A percentile compares a stretch with the other conserved stretches of the same genome.
These are phyloP conservation scores for Phymastichus coffea DNA, from an alignment of 1,140 invertebrate genomes.

Conservation along the genomic window DNA sequence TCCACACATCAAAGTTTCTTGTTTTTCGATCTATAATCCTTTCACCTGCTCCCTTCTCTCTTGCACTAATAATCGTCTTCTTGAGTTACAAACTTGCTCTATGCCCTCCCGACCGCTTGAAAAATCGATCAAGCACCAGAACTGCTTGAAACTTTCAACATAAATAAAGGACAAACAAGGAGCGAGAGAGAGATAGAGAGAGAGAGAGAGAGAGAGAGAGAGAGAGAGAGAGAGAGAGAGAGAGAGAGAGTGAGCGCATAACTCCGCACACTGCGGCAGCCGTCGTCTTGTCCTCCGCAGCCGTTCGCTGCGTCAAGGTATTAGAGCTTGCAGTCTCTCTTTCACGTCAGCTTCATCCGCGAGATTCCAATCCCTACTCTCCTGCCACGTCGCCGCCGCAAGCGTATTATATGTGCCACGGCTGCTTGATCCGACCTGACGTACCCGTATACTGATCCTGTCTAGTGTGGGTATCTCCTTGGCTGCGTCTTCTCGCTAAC, in stretches of 20 bases:
- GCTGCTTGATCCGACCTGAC: background rate
- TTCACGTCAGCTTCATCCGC: slow-evolving; percentile 16
- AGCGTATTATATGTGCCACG: too few species aligned
- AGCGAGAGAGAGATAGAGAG: slow-evolving; percentile 24
- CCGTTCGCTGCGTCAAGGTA: background rate
- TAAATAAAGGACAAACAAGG: slow-evolving; percentile 56
- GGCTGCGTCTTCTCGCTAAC: too few species aligned
- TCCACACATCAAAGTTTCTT: too few species aligned
- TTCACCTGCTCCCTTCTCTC: too few species aligned
- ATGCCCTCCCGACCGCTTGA: too few species aligned
- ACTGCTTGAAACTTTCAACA: slow-evolving; percentile 55
- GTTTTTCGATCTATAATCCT: too few species aligned
- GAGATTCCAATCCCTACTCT: background rate
- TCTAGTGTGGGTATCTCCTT: background rate
- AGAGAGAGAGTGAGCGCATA: too few species aligned
- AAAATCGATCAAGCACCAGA: too few species aligned
- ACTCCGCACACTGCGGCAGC: background rate
- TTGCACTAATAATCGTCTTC: too few species aligned
- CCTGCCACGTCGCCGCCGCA: background rate
- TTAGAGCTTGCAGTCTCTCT: slow-evolving; percentile 15
- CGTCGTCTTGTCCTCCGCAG: background rate
- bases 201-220: too few species aligned
- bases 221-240: too few species aligned
- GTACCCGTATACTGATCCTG: background rate
- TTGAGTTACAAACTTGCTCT: too few species aligned